phyloP scores from a whole-genome alignment of 2,113 vertebrate species.

The Zosterops pallidus region DNA sequence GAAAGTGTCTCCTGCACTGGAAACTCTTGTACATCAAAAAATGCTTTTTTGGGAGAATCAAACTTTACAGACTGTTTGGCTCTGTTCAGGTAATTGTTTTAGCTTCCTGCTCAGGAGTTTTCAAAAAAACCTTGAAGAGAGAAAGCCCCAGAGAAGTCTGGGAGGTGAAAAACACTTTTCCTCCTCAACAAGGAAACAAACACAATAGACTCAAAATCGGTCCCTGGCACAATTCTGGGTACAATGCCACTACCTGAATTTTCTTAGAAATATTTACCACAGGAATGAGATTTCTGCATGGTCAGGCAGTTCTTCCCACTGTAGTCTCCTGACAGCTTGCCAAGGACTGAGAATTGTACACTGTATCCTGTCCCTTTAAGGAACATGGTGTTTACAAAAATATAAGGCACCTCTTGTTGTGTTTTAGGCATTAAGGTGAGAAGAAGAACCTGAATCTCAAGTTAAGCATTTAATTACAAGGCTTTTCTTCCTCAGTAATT shows the following conservation, averaged over 20 bases:
- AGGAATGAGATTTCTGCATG: not conserved
- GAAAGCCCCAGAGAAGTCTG: not conserved
- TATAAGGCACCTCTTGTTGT: not conserved
- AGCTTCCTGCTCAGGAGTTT: not conserved
- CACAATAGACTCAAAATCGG: not conserved
- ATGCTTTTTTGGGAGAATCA: not conserved
- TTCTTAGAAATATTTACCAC: not conserved
- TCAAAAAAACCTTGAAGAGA: not conserved
- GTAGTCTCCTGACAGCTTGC: not conserved
- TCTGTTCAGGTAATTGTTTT: slow-evolving; percentile 1
- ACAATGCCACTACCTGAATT: not conserved
- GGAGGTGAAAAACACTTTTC: not conserved
- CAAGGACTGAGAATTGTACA: not conserved
- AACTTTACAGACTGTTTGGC: not conserved
- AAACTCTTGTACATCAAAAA: not conserved
- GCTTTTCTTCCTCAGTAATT: not conserved
- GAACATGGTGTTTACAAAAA: not conserved
- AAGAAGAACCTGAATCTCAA: slow-evolving; percentile 51
- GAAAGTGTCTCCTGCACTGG: not conserved
- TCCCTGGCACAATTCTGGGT: not conserved
- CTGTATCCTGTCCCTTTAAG: not conserved
- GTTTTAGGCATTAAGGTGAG: not conserved
- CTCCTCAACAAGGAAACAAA: not conserved
- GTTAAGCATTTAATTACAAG: slow-evolving; percentile 31
- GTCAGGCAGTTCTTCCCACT: not conserved